Percentiles rank a stretch among this genome's conserved stretches.
phyloP scores from a whole-genome alignment of 2,888 invertebrate genomes.

The Altica lythri region DNA sequence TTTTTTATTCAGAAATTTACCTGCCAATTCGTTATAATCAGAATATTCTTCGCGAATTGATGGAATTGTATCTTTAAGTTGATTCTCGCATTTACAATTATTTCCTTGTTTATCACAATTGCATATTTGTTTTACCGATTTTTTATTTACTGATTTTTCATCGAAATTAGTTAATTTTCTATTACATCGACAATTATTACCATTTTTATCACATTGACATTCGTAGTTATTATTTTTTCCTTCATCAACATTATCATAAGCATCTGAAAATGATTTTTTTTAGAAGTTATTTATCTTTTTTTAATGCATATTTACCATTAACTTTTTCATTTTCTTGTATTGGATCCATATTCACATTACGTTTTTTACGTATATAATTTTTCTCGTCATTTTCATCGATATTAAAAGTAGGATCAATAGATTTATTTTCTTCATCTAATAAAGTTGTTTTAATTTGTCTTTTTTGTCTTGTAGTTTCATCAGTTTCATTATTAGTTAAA shows the following conservation, averaged over 20 bases:
- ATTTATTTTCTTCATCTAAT: constrained; percentile 48
- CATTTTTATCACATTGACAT: constrained; percentile 13
- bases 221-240: neutral
- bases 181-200: constrained; percentile 28
- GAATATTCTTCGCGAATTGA: constrained; percentile 4
- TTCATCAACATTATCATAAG: neutral
- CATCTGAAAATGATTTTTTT: constrained; percentile 2
- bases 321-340: neutral
- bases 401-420: constrained; percentile 47
- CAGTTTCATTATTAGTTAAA: constrained; percentile 9
- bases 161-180: constrained; percentile 12
- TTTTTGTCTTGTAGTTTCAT: constrained; percentile 41
- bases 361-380: constrained; percentile 47
- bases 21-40: constrained; percentile 7
- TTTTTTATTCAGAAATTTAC: too few relatives aligned
- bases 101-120: constrained; percentile 32
- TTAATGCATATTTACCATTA: neutral
- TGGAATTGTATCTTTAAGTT: constrained; percentile 6
- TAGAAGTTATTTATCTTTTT: neutral
- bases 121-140: constrained; percentile 19
- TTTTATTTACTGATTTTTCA: constrained; percentile 9
- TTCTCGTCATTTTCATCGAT: constrained; percentile 39
- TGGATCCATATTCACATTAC: too few relatives aligned
- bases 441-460: constrained; percentile 43
- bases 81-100: constrained; percentile 35